Evolutionary conservation across 1,140 invertebrate genomes (phyloP), one percentile per base, ranked within the genome.

Genomic region (Aradophagus sp.): DNA sequence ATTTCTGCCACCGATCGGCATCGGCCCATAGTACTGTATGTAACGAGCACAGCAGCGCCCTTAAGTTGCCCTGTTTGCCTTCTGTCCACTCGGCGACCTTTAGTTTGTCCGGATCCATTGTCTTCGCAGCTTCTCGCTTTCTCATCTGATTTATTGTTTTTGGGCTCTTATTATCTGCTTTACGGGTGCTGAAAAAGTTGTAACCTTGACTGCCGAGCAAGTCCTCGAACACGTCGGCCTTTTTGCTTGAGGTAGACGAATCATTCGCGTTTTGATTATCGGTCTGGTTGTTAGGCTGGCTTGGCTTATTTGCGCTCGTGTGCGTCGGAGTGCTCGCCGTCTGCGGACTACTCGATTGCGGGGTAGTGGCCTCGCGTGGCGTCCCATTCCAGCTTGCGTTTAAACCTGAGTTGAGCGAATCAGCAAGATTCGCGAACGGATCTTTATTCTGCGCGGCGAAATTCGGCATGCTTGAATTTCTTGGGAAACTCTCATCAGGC

Each of bases 21-120:
- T 95, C 95, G 14, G 93, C 91, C 98, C 98, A 99, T 16, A 99
- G 84, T 5, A 99, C 92, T 0, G 92, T 94, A 76, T 99, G 95
- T 75, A 99, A 86, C 0, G 97, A 97, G 75, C 96, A 97, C 0
- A 99, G 83, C 7, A 99, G 85, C 0, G 97, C 97, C 42, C 98
- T 89, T 58, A 99, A 96, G 82, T 99, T 99, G 36, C 93, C 91
- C 78, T 97, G 96, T 81, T 99, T 99, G 1, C 97, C 97, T 80
- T 98, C 93, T 16, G 90, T 95, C 92, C 92, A 92, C 79, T 92
- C 90, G 50, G 87, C 84, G 75, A 97, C 92, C 84, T 93, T 95
- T 19, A 97, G 77, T 83, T 93, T 93, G 63, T 97, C 95, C 0
- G 96, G 96, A 86, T 97, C 96, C 92, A 96, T 96, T 17, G 93